A percentile compares a stretch with the other conserved stretches of the same genome.
Evolutionary conservation across 2,888 invertebrate species (phyloP).

Genomic region (Augochlorella aurata): DNA sequence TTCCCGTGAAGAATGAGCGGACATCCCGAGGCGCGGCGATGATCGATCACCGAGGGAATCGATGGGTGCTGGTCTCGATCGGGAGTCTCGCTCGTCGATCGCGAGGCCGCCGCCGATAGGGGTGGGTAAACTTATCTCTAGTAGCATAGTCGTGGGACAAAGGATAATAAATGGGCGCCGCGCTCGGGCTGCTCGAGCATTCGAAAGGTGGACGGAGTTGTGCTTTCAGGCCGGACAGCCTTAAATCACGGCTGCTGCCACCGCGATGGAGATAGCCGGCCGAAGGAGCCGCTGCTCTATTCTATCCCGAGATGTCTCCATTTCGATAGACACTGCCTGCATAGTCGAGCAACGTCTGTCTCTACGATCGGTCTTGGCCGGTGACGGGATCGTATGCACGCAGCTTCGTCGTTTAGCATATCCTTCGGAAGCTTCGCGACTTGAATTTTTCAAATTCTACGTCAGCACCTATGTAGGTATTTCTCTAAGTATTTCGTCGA

Average conservation of each 20-base stretch:
- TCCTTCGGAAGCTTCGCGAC: neutral
- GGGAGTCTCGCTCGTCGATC: constrained; percentile 42
- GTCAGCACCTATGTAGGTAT: too few relatives aligned
- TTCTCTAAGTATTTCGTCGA: too few relatives aligned
- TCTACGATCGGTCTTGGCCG: constrained; percentile 12
- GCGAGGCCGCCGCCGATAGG: constrained; percentile 44
- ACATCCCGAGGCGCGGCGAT: constrained; percentile 51
- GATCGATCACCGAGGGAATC: constrained; percentile 56
- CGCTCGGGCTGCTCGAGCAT: constrained; percentile 54
- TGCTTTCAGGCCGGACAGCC: constrained; percentile 53
- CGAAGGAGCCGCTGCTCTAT: constrained; percentile 35
- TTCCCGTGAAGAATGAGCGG: constrained; percentile 22
- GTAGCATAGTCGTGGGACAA: constrained; percentile 60
- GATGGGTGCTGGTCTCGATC: constrained; percentile 41
- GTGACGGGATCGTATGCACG: neutral
- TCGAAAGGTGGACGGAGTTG: constrained; percentile 56
- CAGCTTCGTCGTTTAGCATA: neutral
- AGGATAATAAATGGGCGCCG: constrained; percentile 68
- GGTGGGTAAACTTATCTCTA: constrained; percentile 61
- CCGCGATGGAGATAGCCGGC: constrained; percentile 55
- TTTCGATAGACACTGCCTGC: constrained; percentile 44
- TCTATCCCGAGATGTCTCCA: constrained; percentile 58
- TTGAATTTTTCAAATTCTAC: too few relatives aligned
- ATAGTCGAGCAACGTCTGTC: constrained; percentile 44
- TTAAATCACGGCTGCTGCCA: constrained; percentile 62